Base-by-base conservation (phyloP, 1,140 invertebrate species). In the Drosophila burlai region DNA sequence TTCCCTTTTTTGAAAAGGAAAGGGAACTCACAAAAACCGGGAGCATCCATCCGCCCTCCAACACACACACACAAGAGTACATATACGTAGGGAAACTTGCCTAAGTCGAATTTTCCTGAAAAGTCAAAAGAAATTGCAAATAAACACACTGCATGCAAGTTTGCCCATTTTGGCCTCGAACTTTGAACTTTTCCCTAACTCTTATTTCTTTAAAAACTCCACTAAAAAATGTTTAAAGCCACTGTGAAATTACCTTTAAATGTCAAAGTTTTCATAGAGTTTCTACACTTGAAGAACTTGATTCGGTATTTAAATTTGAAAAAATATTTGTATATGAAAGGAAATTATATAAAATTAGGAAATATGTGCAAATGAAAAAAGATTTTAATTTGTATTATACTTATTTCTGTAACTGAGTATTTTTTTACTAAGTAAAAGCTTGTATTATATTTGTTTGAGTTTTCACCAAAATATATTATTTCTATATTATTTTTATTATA, bases 31-130 rank as follows among this genome's bases (percentile, higher is more conserved):
- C 34, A 67, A 67, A 45, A 67, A 63, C 21, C 31, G 38, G 24
- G 29, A 57, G 54, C 54, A 57, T 57, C 54, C 54, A 43, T 68
- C 11, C 63, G 47, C 67, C 38, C 63, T 54, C 62, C 21, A 21
- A 45, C 18, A 55, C 36, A 24, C 36, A n/a, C 7, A 21, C n/a
- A 16, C 46, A 26, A 11, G 9, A 8, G 4, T 11, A 34, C 21
- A 24, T 38, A 6, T 57, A 11, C 24, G 59, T 34, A 65, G 63
- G 43, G 29, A 13, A 62, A 61, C 63, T 63, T 45, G 58, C 29
- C 63, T 66, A 66, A 66, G 58, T 42, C 34, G 63, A 45, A 63
- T 66, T 52, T 38, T 60, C 29, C 16, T 13, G 42, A 47, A 69
- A 68, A 52, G 45, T 38, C 36, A 36, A 52, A 31, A 49, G 62